Base-by-base conservation (phyloP, 2,888 invertebrate species). In the Helleia helle region DNA sequence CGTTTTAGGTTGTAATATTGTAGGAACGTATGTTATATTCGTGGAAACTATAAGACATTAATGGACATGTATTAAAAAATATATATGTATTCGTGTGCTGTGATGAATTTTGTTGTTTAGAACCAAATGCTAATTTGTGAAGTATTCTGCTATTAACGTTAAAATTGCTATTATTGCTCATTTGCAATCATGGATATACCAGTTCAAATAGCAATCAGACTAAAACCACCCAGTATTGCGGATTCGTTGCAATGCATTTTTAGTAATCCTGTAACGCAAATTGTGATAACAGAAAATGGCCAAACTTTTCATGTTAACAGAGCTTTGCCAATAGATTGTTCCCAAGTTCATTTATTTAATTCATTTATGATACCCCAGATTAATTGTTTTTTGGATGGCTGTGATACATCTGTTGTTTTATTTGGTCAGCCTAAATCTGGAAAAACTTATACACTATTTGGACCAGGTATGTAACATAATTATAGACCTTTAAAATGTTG, bases 401-500 rank as follows among this genome's bases (percentile, higher is more conserved):
- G 91, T 60, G 91, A 92, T 72, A 89, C 91, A n/a, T 91, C 91
- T 1, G 87, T 91, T 27, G 89, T 91, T 6, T 87, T 90, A 15
- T 88, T 90, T 57, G 91, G 91, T 0, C 90, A 92, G 62, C 72
- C 77, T 6, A 86, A 81, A 24, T 88, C 89, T 38, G 93, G 93
- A 9, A 93, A 93, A 72, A 90, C 90, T 1, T 92, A 91, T 58
- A 91, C 92, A 1, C 69, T 93, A 22, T 87, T 90, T 71, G 93
- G 92, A 0, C 89, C 90, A 54, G 91, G 91, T 54, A 83, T 87
- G 41, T 31, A 17, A 18, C 26, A 29, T 14, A 22, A 38, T 15
- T 17, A 36, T 18, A 11, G 22, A 6, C 3, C 5, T 18, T n/a
- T 1, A 25, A 25, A 24, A 6, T 22, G 22, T n/a, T n/a, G n/a